phyloP scores from a whole-genome alignment of 2,113 vertebrate genomes.

The Bungarus multicinctus region DNA sequence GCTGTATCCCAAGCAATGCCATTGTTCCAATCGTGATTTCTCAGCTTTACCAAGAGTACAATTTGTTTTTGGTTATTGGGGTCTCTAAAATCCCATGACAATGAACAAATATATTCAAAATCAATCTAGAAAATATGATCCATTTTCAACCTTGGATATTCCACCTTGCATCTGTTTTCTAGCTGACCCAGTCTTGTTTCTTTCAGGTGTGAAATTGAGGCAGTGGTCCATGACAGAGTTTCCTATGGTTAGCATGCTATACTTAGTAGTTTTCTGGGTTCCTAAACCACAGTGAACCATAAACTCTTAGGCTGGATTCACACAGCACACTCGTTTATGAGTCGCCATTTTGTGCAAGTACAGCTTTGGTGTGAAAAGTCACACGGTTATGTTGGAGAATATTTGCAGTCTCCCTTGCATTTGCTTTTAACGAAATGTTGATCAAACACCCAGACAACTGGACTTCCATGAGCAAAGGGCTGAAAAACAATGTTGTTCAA shows the following conservation, averaged over 20 bases:
- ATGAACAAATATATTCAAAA: not conserved
- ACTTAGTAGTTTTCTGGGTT: not conserved
- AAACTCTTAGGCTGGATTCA: not conserved
- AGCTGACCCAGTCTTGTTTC: not conserved
- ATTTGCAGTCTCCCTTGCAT: no score
- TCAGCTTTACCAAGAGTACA: not conserved
- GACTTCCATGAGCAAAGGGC: not conserved
- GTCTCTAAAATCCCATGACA: not conserved
- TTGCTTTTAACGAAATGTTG: not conserved
- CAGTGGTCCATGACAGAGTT: not conserved
- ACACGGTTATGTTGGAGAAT: not conserved
- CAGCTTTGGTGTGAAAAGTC: not conserved
- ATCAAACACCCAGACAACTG: not conserved
- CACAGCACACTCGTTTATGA: not conserved
- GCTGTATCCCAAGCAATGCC: not conserved
- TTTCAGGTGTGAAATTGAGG: not conserved
- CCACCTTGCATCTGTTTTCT: not conserved
- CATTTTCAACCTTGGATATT: not conserved
- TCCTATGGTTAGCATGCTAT: not conserved
- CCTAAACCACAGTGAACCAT: not conserved
- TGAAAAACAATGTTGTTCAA: not conserved
- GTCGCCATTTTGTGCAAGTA: not conserved
- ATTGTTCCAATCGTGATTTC: not conserved
- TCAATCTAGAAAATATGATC: not conserved
- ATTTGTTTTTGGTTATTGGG: not conserved